Evolutionary conservation across 2,113 vertebrate species (phyloP), one percentile per base, ranked within the genome.

Genomic region (Limanda limanda): DNA sequence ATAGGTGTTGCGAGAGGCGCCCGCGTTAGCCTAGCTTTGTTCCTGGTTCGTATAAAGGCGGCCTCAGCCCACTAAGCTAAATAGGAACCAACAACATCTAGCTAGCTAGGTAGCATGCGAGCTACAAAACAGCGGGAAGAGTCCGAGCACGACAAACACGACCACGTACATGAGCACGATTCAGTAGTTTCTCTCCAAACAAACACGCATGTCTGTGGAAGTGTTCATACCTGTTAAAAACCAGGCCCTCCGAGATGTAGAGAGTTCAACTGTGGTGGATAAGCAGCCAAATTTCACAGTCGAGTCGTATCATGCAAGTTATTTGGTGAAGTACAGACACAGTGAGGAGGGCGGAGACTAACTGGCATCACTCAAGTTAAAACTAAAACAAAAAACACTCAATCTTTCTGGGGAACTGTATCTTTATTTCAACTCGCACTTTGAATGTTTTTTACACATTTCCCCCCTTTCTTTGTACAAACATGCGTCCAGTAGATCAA

Each of bases 291-390:
- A 85, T 76, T 86, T 82, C 84, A 87, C 85, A 88, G 81, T 84
- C 86, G 68, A 88, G 69, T 84, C 87, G 78, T 90, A 88, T 81
- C 89, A 91, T 92, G 88, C 89, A 94, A 94, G 91, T 94, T 94
- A 25, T 93, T 92, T 81, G 84, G 86, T 90, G 86, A 92, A 90
- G 82, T 82, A 90, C 78, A 66, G 71, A 57, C 18, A 31, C n/a
- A 61, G 14, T 23, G 58, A 73, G 86, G 86, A 86, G 86, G 94
- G 94, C 93, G 93, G 93, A 85, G 94, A 91, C 92, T 92, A 92
- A 89, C 75, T 61, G 82, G 58, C 52, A 86, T 65, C 10, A 68
- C 47, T 64, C 35, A 66, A 71, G 65, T 75, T 66, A 71, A 47
- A 57, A 31, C 75, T 47, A 23, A 13, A 13, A 21, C 18, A 21